Percentiles rank a stretch among this genome's conserved stretches.
Evolutionary conservation across 35 echinoderm and acorn worm species (phyloP).

Genomic region (Apostichopus californicus): DNA sequence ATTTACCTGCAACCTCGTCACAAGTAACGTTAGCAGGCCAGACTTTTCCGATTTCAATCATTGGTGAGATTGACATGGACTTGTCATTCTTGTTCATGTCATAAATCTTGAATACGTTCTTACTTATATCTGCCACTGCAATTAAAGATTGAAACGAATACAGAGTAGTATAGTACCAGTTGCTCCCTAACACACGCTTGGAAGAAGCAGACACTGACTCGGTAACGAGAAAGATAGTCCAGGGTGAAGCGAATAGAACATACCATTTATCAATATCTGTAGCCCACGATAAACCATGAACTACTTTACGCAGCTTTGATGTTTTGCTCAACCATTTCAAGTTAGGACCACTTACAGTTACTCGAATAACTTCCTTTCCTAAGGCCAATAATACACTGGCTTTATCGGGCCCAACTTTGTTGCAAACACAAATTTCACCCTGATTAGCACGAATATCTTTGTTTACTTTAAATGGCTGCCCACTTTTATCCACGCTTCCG

Average conservation of each 20-base stretch:
- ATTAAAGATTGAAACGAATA: background rate
- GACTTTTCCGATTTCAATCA: background rate
- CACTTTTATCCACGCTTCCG: background rate
- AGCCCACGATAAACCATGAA: conserved; percentile 11
- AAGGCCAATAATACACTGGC: background rate
- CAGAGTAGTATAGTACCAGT: conserved; percentile 6
- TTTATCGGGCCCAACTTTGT: background rate
- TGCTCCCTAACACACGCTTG: background rate
- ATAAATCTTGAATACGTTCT: conserved; percentile 43
- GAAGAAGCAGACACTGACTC: background rate
- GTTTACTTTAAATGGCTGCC: background rate
- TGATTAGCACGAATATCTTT: background rate
- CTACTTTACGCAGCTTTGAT: background rate
- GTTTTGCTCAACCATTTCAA: too few species aligned
- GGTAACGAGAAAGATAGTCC: background rate
- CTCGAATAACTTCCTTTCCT: conserved; percentile 21
- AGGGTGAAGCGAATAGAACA: background rate
- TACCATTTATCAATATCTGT: background rate
- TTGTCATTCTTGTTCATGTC: background rate
- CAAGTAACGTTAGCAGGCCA: conserved; percentile 6
- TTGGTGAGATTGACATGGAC: background rate
- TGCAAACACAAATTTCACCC: background rate
- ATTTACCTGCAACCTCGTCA: background rate
- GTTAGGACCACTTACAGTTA: background rate
- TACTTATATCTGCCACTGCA: conserved; percentile 3